phyloP scores from a whole-genome alignment of 2,113 vertebrate genomes.

The Procapra przewalskii region DNA sequence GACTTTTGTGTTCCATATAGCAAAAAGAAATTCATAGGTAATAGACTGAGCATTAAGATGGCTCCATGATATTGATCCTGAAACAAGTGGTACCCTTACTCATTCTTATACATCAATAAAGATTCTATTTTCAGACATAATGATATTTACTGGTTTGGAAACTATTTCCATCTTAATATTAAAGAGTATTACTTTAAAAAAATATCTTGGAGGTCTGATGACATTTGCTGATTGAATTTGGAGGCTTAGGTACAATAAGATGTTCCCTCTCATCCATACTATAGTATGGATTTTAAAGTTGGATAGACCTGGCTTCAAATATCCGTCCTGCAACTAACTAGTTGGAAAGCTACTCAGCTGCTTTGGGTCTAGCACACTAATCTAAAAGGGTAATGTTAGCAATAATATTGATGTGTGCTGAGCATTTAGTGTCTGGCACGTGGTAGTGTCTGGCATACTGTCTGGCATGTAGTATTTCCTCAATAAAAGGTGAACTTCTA shows the following conservation, averaged over 20 bases:
- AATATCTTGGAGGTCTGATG: conserved; percentile 33
- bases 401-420: neutral
- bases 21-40: neutral
- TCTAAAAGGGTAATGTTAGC: neutral
- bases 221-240: conserved; percentile 21
- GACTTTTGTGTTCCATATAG: neutral
- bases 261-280: neutral
- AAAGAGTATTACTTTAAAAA: conserved; percentile 35
- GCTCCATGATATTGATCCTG: neutral
- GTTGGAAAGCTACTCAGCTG: neutral
- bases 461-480: neutral
- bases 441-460: neutral
- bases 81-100: conserved; percentile 26
- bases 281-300: neutral
- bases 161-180: conserved; percentile 9
- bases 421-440: neutral
- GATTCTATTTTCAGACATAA: conserved; percentile 43
- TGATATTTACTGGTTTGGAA: conserved; percentile 38
- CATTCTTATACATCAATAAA: conserved; percentile 34
- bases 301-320: neutral
- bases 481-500: neutral
- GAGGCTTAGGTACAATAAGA: neutral
- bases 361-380: neutral
- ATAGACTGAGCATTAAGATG: neutral
- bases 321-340: neutral